Evolutionary conservation across 1,140 invertebrate species (phyloP).

Genomic region (Drosophila malerkotliana): DNA sequence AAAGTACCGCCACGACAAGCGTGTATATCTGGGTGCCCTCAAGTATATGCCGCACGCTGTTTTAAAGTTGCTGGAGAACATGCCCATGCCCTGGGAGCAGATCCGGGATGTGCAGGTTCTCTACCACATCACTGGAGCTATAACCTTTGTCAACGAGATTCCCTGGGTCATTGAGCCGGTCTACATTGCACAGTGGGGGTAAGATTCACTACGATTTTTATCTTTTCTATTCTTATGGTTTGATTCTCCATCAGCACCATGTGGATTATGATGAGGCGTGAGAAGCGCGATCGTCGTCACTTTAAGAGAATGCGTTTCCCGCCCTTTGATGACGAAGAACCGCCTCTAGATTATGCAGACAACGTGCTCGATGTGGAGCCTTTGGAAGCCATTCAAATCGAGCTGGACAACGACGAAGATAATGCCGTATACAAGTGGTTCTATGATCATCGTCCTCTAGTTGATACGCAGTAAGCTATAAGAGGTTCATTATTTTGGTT

Average conservation of each 20-base stretch:
- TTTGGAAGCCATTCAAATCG: conserved; percentile 99
- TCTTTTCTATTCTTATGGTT: not conserved
- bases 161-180: conserved; percentile 99
- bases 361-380: conserved; percentile 99
- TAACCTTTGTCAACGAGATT: conserved; percentile 99
- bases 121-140: conserved; percentile 99
- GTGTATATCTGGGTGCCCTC: conserved; percentile 98
- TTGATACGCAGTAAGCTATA: conserved; percentile 90
- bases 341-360: conserved; percentile 99
- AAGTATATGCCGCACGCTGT: conserved; percentile 99
- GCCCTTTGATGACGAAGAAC: conserved; percentile 99
- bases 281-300: conserved; percentile 99
- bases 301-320: conserved; percentile 99
- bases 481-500: not conserved
- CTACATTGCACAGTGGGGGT: conserved; percentile 99
- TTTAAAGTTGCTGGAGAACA: conserved; percentile 99
- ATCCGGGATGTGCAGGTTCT: conserved; percentile 98
- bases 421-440: conserved; percentile 96
- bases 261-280: conserved; percentile 99
- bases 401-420: conserved; percentile 98
- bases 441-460: conserved; percentile 98
- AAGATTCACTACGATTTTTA: conserved; percentile 62
- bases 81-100: conserved; percentile 99
- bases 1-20: conserved; percentile 99
- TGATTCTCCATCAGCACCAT: conserved; percentile 90